Evolutionary conservation across 1,140 invertebrate species (phyloP), one percentile per base, ranked within the genome.

Genomic region (Phocides pigmalion): DNA sequence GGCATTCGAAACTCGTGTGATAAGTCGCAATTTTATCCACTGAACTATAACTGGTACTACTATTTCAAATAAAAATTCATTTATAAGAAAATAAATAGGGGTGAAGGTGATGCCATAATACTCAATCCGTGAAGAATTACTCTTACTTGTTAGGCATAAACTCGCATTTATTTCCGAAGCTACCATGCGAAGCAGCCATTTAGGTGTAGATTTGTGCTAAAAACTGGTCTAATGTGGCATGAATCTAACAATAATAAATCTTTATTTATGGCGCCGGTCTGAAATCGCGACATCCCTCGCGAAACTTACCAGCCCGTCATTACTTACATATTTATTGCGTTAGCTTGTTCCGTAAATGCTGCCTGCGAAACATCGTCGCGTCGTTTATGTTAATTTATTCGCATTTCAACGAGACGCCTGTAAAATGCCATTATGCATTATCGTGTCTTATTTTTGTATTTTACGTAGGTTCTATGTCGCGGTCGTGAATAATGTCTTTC

Each of bases 341-440:
- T 76, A 68, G 56, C 42, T 68, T 72, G 70, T 79, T 66, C 74
- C 70, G 62, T 68, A 72, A 78, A 74, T 58, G 71, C 66, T 80
- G 63, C 64, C 62, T 68, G 67, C 64, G 63, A 74, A 58, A 73
- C 67, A 58, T 71, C 66, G 54, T 68, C 68, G 71, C 64, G 59
- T 71, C 76, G 53, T 74, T 86, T 87, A 87, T 86, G 79, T 76
- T 84, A 85, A 88, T 88, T 85, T 85, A 88, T 88, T 81, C 76
- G 76, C 81, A 85, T 84, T 81, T 83, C 72, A 86, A 86, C 81
- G 72, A 76, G 66, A 61, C 67, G 70, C 66, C 66, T 79, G 66
- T 79, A 74, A 82, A 79, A 78, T 69, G 62, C 49, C 64, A 75
- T 79, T 82, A 81, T 79, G 68, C 72, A 81, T 81, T 81, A 75